Base-by-base conservation (phyloP, 2,797 vertebrate species). In the Lagodon rhomboides region DNA sequence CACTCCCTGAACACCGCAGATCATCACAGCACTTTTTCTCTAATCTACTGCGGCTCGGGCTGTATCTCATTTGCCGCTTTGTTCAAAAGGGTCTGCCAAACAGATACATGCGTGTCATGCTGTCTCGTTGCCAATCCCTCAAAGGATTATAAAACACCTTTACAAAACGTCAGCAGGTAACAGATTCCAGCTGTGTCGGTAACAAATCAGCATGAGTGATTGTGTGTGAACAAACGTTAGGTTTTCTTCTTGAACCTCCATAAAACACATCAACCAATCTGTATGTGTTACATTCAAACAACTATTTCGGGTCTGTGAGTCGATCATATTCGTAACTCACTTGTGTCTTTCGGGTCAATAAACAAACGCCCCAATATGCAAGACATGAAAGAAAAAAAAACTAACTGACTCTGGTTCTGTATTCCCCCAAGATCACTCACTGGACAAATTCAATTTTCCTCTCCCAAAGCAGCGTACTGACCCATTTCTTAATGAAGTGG, bases 401-500 rank as follows among this genome's bases (percentile, higher is more conserved):
- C 5, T 12, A 74, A 49, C 41, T 49, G 22, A 66, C 15, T 23
- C 34, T 25, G 20, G 43, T 63, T 56, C n/a, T 58, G 44, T 65
- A 30, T 65, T 59, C 61, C 54, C 23, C 11, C 23, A 18, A 15
- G 60, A 70, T 59, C 46, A 68, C 27, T 62, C 4, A 13, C 43
- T 27, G 22, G 56, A 54, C 63, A 62, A 27, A 61, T 65, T 46
- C 17, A 22, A 18, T 61, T 12, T 75, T 16, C 23, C 25, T 50
- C 7, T 46, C 25, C 13, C 30, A 66, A 58, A 70, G 62, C 72
- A 72, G 25, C 12, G 22, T 3, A 15, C 25, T 22, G 62, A 58
- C 67, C 46, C 38, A 53, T 53, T 67, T 75, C 51, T 25, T 12
- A 12, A 58, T 25, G 8, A 66, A 41, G 22, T 68, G 47, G 41